Base-by-base conservation (phyloP, 2,797 vertebrate species). In the Eleutherodactylus coqui region DNA sequence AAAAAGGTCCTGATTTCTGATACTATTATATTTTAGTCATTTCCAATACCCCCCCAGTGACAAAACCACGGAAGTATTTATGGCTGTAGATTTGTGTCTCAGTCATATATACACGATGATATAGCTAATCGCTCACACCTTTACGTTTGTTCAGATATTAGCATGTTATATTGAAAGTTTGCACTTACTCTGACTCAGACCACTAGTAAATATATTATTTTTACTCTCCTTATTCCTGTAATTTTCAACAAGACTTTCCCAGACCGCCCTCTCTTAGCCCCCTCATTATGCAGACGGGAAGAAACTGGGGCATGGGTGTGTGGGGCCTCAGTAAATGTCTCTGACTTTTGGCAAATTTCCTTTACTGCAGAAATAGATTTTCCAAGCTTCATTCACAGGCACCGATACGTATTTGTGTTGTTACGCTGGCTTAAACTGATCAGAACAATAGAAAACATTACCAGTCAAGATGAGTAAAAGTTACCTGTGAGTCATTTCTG, bases 401-500 rank as follows among this genome's bases (percentile, higher is more conserved):
- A 51, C 10, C 5, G 60, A 70, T 76, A 77, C 75, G 38, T 34
- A 17, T 72, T 72, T 41, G 77, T 73, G 41, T 80, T 82, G n/a
- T 69, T 27, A 51, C 51, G 29, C 81, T 64, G 75, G 81, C 79
- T 67, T 49, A 62, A 16, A 55, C 10, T 83, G 86, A 79, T 87
- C 51, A 87, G 75, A 79, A 75, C 16, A 62, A 72, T 75, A 86
- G 67, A 82, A 75, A 76, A 75, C 75, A 21, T 86, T 64, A 82
- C 38, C 36, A 73, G 80, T 72, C 47, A 60, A 55, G 34, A 64
- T 79, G 81, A 83, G 86, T 73, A 79, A 83, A 79, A 82, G 80
- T 60, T 73, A 83, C 86, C 64, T 79, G 81, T 87, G 86, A 87
- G 64, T 87, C 86, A 87, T 49, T 72, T 49, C 64, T 83, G 72